phyloP scores from a whole-genome alignment of 2,113 vertebrate species.

The Rhea pennata region DNA sequence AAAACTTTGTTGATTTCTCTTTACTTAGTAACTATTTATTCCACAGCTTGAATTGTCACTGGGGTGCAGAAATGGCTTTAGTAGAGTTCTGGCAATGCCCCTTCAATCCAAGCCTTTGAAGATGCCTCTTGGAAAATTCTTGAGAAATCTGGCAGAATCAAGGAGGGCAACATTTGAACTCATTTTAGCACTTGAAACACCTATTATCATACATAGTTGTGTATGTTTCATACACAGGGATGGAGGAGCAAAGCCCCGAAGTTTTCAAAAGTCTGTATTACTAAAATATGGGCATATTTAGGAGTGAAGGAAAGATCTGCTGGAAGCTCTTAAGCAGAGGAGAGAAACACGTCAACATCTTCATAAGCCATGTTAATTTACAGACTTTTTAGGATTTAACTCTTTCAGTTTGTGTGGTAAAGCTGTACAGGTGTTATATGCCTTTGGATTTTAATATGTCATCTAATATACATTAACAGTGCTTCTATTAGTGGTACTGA shows the following conservation, averaged over 20 bases:
- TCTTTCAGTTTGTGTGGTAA: background rate
- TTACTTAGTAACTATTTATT: background rate
- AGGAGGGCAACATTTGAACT: background rate
- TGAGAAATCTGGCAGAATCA: background rate
- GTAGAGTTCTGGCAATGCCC: background rate
- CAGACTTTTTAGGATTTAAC: background rate
- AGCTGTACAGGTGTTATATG: background rate
- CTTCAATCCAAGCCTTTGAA: background rate
- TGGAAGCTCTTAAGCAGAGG: background rate
- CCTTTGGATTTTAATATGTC: background rate
- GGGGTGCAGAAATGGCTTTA: background rate
- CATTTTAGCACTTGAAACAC: background rate
- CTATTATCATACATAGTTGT: background rate
- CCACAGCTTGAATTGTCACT: background rate
- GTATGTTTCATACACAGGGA: too few relatives aligned
- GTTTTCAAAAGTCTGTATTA: background rate
- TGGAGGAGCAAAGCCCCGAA: background rate
- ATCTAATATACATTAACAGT: background rate
- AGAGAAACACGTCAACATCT: background rate
- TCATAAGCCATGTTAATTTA: background rate
- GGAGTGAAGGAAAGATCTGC: background rate
- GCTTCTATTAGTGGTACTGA: background rate
- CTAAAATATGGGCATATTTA: background rate
- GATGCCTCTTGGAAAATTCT: background rate
- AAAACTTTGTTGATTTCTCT: background rate